Evolutionary conservation across 2,888 invertebrate genomes (phyloP).

Genomic region (Acanthosepion pharaonis): DNA sequence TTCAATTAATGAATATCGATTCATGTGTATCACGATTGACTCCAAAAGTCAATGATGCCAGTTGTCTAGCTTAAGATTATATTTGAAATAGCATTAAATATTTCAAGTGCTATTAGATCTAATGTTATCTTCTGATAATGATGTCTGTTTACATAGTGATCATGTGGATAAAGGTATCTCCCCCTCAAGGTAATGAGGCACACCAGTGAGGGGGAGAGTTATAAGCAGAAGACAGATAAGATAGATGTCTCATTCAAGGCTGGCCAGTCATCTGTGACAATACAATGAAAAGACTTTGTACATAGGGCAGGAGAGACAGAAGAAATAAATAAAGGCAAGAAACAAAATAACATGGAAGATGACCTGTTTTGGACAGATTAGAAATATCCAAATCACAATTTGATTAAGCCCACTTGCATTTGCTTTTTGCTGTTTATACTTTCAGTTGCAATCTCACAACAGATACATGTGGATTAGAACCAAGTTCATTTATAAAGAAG

Average conservation of each 20-base stretch:
- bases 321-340: neutral
- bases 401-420: neutral
- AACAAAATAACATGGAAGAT: neutral
- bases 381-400: neutral
- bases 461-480: slow-evolving; percentile 18
- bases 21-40: neutral
- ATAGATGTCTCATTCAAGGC: neutral
- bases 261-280: neutral
- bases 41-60: neutral
- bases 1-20: neutral
- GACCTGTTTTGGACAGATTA: neutral
- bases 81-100: neutral
- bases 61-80: neutral
- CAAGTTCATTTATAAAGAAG: neutral
- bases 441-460: neutral
- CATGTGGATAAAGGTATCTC: slow-evolving; percentile 20
- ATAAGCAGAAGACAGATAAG: neutral
- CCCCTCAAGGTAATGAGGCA: neutral
- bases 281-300: neutral
- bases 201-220: slow-evolving; percentile 21
- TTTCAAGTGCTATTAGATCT: neutral
- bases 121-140: neutral
- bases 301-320: neutral
- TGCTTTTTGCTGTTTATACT: neutral
- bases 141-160: slow-evolving; percentile 10